Percentiles rank a stretch among this genome's conserved stretches.
Evolutionary conservation across 2,888 invertebrate genomes (phyloP).

Genomic region (Cephonodes hylas): DNA sequence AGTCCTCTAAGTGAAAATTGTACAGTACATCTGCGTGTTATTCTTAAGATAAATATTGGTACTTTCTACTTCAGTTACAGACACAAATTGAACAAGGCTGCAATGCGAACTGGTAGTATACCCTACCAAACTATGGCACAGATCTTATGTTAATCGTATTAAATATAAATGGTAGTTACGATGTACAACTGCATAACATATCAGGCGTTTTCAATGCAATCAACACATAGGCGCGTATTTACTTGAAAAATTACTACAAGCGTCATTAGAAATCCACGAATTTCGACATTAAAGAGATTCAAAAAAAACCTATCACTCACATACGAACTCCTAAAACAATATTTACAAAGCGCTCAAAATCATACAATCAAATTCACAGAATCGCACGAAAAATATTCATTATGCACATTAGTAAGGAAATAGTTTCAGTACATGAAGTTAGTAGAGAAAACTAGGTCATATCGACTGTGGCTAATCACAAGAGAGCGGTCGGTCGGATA

Average conservation of each 20-base stretch:
- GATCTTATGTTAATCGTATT: constrained; percentile 49
- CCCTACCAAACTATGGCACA: constrained; percentile 78
- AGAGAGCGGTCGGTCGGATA: constrained; percentile 78
- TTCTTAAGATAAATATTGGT: constrained; percentile 57
- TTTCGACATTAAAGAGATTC: constrained; percentile 71
- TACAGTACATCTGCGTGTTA: constrained; percentile 45
- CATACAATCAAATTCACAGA: constrained; percentile 67
- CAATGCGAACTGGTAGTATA: constrained; percentile 67
- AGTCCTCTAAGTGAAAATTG: constrained; percentile 18
- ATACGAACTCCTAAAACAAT: constrained; percentile 77
- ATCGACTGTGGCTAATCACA: constrained; percentile 68
- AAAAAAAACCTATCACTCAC: constrained; percentile 71
- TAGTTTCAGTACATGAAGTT: constrained; percentile 53
- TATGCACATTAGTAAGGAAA: constrained; percentile 51
- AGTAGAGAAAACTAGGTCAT: constrained; percentile 60
- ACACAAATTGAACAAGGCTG: constrained; percentile 68
- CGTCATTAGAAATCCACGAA: constrained; percentile 48
- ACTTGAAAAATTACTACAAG: constrained; percentile 33
- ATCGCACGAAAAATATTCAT: constrained; percentile 48
- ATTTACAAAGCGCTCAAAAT: constrained; percentile 76
- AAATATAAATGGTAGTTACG: constrained; percentile 11
- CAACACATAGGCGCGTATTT: constrained; percentile 8
- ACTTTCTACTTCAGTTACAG: constrained; percentile 69
- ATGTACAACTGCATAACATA: constrained; percentile 7
- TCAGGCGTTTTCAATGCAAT: constrained; percentile 1